A percentile compares a stretch with the other conserved stretches of the same genome.
These are phyloP conservation scores for Chaetops frenatus DNA, from an alignment of 2,113 vertebrate genomes.

Conservation along the genomic window DNA sequence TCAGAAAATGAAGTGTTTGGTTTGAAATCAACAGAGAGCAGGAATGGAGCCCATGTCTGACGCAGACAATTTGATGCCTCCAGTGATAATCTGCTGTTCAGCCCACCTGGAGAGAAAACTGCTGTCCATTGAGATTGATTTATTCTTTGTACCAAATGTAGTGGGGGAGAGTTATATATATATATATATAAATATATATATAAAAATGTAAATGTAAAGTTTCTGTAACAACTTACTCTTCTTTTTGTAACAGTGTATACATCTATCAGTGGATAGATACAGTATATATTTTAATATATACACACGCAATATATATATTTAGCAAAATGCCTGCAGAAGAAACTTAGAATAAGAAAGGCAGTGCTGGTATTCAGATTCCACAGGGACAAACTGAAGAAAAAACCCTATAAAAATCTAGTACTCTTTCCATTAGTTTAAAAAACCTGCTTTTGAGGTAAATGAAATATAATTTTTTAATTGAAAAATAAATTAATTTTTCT, in stretches of 20 bases:
- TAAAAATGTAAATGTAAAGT: conserved; percentile 47
- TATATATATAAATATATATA: conserved; percentile 1
- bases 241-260: conserved; percentile 50
- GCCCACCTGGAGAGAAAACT: conserved; percentile 28
- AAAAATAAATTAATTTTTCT: conserved; percentile 56
- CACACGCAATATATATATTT: conserved; percentile 41
- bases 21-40: conserved; percentile 48
- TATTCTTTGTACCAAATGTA: conserved; percentile 63
- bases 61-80: not conserved
- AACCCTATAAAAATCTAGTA: not conserved
- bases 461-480: conserved; percentile 40
- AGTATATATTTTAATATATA: conserved; percentile 64
- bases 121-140: conserved; percentile 28
- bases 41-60: not conserved
- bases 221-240: conserved; percentile 50
- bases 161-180: conserved; percentile 26
- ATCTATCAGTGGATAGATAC: conserved; percentile 47
- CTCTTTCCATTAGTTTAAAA: not conserved
- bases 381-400: not conserved
- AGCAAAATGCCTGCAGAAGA: conserved; percentile 50
- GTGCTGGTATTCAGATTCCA: conserved; percentile 22
- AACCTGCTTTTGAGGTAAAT: not conserved
- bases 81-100: not conserved
- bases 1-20: conserved; percentile 47
- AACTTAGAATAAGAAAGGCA: conserved; percentile 44